Evolutionary conservation across 2,113 vertebrate genomes (phyloP).

Genomic region (Taxidea taxus): DNA sequence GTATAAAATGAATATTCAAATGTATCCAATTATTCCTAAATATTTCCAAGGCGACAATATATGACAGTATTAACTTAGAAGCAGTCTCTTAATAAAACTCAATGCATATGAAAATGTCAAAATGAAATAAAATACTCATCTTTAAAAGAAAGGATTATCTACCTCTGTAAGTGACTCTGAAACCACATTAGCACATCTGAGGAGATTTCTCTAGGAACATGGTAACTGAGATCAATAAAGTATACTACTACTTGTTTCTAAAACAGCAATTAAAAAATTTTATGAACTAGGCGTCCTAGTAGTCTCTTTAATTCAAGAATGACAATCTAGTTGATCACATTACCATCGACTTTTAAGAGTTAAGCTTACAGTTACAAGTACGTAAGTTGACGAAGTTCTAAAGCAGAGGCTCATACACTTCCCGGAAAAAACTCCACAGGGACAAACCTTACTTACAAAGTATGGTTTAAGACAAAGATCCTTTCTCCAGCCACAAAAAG

Average conservation of each 20-base stretch:
- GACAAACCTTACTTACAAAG: neutral
- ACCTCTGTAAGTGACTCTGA: neutral
- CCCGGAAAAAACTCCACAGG: neutral
- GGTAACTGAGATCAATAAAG: neutral
- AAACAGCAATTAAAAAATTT: neutral
- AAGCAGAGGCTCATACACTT: neutral
- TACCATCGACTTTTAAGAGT: neutral
- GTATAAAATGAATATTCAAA: slow-evolving; percentile 20
- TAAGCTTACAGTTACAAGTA: neutral
- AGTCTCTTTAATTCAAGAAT: neutral
- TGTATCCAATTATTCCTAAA: neutral
- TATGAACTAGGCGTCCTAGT: neutral
- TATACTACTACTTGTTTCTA: neutral
- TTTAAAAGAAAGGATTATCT: neutral
- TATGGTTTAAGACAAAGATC: neutral
- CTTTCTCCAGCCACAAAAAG: neutral
- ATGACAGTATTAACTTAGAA: neutral
- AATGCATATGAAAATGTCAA: neutral
- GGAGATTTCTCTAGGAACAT: neutral
- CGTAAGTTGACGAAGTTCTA: neutral
- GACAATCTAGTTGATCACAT: neutral
- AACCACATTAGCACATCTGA: neutral
- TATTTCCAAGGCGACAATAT: neutral
- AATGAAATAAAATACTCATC: neutral
- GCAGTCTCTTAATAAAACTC: neutral